Percentiles rank a stretch among this genome's conserved stretches.
Evolutionary conservation across 2,113 vertebrate genomes (phyloP).

Genomic region (Pleuronectes platessa): DNA sequence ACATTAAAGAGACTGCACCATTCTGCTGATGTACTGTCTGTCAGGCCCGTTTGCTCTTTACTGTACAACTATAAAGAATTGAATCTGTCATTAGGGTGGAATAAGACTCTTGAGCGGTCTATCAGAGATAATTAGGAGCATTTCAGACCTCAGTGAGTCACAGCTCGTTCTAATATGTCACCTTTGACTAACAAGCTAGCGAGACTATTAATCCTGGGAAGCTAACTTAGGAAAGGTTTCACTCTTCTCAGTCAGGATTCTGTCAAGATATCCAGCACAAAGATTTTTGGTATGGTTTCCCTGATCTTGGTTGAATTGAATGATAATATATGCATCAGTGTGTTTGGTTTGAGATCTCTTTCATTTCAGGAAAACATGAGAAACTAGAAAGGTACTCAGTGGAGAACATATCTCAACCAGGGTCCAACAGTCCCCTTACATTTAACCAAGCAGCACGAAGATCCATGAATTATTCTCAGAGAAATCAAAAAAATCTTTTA

Average conservation of each 20-base stretch:
- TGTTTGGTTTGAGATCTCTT: not conserved
- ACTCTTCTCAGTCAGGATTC: not conserved
- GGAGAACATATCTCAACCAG: no score
- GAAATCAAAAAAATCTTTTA: no score
- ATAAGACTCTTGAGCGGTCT: slow-evolving; percentile 1
- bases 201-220: not conserved
- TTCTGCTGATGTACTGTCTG: slow-evolving; percentile 34
- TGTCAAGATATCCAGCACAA: no score
- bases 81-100: not conserved
- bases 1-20: slow-evolving; percentile 22
- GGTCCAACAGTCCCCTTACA: no score
- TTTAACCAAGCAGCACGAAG: no score
- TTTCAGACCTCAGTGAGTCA: slow-evolving; percentile 17
- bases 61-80: not conserved
- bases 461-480: no score
- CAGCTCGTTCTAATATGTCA: not conserved
- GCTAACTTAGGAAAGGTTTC: not conserved
- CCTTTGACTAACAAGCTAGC: not conserved
- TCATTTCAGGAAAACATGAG: no score
- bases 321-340: not conserved
- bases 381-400: no score
- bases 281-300: no score
- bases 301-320: not conserved
- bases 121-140: slow-evolving; percentile 10
- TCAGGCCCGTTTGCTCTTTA: slow-evolving; percentile 13